Percentiles rank a stretch among this genome's conserved stretches.
Conservation (phyloP, 2,797 vertebrate genomes). For the Spinibarbus caldwelli region DNA sequence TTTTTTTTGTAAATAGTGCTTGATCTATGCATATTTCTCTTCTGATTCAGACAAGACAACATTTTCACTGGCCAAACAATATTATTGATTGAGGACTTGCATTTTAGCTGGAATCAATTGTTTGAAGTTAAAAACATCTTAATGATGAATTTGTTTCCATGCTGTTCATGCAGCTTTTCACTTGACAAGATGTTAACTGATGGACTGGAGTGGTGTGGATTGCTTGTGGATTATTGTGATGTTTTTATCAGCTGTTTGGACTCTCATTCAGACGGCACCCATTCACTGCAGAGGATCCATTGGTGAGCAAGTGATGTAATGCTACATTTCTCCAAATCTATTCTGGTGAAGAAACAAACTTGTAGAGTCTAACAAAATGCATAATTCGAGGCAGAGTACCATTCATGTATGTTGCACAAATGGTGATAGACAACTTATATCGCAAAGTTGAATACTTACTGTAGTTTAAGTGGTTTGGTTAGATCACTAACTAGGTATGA, state of each 20-base stretch:
- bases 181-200: too few relatives aligned
- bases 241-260: not conserved
- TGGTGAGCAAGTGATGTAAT: not conserved
- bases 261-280: not conserved
- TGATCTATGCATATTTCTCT: not conserved
- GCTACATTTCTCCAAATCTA: too few relatives aligned
- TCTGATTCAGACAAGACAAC: not conserved
- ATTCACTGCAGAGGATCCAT: not conserved
- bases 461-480: not conserved
- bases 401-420: not conserved
- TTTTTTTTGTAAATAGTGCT: not conserved
- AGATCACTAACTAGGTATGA: not conserved
- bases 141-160: not conserved
- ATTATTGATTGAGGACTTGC: not conserved
- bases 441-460: not conserved
- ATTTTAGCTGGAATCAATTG: not conserved
- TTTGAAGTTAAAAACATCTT: not conserved
- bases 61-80: not conserved
- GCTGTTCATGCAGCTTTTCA: too few relatives aligned
- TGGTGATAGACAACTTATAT: not conserved
- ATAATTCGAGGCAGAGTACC: not conserved
- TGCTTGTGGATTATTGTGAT: not conserved
- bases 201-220: not conserved
- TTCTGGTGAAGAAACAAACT: too few relatives aligned
- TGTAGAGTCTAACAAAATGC: not conserved